Base-by-base conservation (phyloP, 2,113 vertebrate genomes). In the Peromyscus californicus region DNA sequence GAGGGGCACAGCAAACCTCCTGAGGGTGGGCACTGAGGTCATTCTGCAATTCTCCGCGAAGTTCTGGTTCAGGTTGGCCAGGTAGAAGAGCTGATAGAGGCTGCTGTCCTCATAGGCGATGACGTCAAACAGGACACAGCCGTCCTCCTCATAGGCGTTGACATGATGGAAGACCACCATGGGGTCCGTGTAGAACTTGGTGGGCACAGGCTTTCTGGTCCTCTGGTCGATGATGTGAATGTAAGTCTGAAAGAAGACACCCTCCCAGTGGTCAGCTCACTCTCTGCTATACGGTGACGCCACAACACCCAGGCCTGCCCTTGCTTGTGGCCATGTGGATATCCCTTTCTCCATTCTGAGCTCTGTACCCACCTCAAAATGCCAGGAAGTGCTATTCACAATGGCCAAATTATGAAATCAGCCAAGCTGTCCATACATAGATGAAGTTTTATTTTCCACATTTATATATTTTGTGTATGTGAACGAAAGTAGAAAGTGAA, bases 1-100 rank as follows among this genome's bases (percentile, higher is more conserved):
- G 83, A 99, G 90, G 15, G 99, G 99, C 96, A 99, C 98, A 0
- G 98, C 99, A 86, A 99, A 99, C 97, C 99, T 98, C 95, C 92
- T 99, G 98, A 98, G 99, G 67, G 51, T 82, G 63, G 99, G 99
- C 39, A 95, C 70, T 59, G 97, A 98, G 45, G 98, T 98, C 21
- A 51, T 10, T 6, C 95, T 98, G 97, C 57, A 75, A 16, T 69
- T 97, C 82, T 98, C 7, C 33, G 98, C 70, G 0, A 98, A 96
- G 85, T 92, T 21, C 7, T 98, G 84, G 54, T 9, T 97, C 91
- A 99, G 89, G 87, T 99, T 99, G 97, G 98, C 99, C 96, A 99
- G 78, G 97, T 99, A 99, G 98, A 99, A 99, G 99, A 99, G 99
- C 0, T 99, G 97, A 91, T 99, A 99, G 12, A 99, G 99, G 76